Base-by-base conservation (phyloP, 2,797 vertebrate species). In the Sebastes matsubarae region DNA sequence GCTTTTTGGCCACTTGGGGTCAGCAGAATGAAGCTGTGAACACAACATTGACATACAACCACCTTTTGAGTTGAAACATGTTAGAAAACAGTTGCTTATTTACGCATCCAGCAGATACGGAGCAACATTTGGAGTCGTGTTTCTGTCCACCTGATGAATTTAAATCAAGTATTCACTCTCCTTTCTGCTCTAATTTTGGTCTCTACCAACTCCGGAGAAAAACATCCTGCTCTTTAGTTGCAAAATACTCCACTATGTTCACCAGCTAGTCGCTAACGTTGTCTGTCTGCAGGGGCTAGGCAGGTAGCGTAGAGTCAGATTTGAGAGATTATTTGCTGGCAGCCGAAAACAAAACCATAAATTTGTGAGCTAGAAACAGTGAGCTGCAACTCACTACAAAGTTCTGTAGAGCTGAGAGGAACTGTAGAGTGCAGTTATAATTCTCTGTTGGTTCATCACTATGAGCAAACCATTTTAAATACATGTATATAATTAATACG, bases 81-180 rank as follows among this genome's bases (percentile, higher is more conserved):
- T 59, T 69, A 32, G 22, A 14, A 8, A 60, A 22, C 27, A 25
- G 3, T 20, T 61, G 29, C 58, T 12, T 42, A 22, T 66, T 32
- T n/a, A 46, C 12, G 50, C 14, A n/a, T 58, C n/a, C n/a, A 58
- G 20, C 13, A 64, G 22, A 63, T 24, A 10, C 2, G 1, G 9
- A n/a, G 27, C n/a, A 60, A 68, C 14, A 5, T 0, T 20, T 46
- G 32, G 4, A 46, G 18, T 34, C 0, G 2, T n/a, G 4, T n/a
- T 12, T 54, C 30, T 55, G 30, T 63, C n/a, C 36, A 68, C 9
- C 13, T 50, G 22, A 57, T 29, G 46, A 50, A 50, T 50, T 50
- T 50, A 50, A 50, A 0, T 50, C 46, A 0, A 46, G 0, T 46
- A 46, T 46, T 0, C 46, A 20, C 46, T 50, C 46, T 50, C 18